A percentile compares a stretch with the other conserved stretches of the same genome.
phyloP scores from a whole-genome alignment of 1,140 invertebrate species.

The Drosophila subobscura region DNA sequence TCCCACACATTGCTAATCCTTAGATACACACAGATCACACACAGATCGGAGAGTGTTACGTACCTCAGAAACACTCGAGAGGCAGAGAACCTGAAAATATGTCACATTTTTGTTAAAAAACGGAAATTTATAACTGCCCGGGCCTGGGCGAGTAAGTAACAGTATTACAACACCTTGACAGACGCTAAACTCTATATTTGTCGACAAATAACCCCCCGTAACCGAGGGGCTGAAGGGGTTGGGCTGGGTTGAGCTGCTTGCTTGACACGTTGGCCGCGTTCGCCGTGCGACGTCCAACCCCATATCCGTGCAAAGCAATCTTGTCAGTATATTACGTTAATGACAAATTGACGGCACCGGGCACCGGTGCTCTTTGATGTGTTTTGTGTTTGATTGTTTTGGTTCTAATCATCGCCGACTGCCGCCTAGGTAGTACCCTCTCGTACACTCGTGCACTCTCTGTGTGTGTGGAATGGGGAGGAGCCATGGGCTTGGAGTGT shows the following conservation, averaged over 20 bases:
- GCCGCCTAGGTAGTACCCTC: constrained; percentile 63
- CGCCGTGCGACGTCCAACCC: constrained; percentile 25
- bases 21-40: constrained; percentile 33
- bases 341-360: constrained; percentile 77
- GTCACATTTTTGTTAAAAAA: constrained; percentile 66
- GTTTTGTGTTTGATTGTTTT: constrained; percentile 81
- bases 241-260: too few species aligned
- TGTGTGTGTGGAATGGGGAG: constrained; percentile 12
- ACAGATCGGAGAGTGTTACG: constrained; percentile 33
- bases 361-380: constrained; percentile 59
- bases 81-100: constrained; percentile 41
- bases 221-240: background rate
- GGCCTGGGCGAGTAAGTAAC: constrained; percentile 20
- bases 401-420: constrained; percentile 79
- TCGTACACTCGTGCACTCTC: constrained; percentile 29
- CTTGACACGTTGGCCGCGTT: background rate
- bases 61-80: constrained; percentile 26
- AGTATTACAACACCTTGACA: constrained; percentile 76
- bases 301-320: constrained; percentile 81
- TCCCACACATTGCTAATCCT: constrained; percentile 77
- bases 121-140: constrained; percentile 70
- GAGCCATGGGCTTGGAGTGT: constrained; percentile 20
- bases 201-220: constrained; percentile 59
- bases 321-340: constrained; percentile 83
- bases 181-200: constrained; percentile 74